Evolutionary conservation across 2,113 vertebrate species (phyloP).

Genomic region (Sinocyclocheilus anshuiensis): DNA sequence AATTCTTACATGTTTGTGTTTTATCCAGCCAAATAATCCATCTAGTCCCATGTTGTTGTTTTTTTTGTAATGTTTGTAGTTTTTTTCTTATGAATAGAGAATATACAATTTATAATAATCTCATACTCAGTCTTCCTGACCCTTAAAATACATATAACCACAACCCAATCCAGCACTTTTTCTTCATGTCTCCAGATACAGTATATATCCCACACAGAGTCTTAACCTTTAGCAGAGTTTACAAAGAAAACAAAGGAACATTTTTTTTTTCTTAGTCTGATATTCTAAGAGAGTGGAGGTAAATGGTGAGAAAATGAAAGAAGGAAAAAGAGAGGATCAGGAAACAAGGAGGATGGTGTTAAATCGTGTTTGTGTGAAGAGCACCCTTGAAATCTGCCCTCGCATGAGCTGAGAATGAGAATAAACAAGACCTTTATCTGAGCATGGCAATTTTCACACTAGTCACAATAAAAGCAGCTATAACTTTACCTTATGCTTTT

Average conservation of each 20-base stretch:
- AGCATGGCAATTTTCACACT: constrained; percentile 7
- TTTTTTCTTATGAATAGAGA: too few species aligned
- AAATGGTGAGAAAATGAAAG: constrained; percentile 1
- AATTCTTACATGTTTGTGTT: too few species aligned
- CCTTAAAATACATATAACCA: background rate
- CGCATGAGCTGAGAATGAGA: background rate
- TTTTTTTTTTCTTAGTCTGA: background rate
- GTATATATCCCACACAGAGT: background rate
- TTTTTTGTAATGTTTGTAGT: too few species aligned
- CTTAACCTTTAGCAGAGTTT: background rate
- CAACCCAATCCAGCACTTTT: background rate
- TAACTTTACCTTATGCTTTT: background rate
- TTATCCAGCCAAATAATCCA: too few species aligned
- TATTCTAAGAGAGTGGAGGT: background rate
- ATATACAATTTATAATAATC: background rate
- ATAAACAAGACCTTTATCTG: constrained; percentile 24
- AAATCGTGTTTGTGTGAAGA: constrained; percentile 20
- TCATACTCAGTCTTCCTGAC: background rate
- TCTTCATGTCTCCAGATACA: background rate
- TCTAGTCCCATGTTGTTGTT: too few species aligned
- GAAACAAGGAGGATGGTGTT: constrained; percentile 1
- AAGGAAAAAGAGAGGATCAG: background rate
- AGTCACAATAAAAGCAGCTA: background rate
- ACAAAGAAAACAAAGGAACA: background rate
- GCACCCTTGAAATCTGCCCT: constrained; percentile 38